Evolutionary conservation across 2,888 invertebrate species (phyloP), one percentile per base, ranked within the genome.

Genomic region (Caenorhabditis sp.): DNA sequence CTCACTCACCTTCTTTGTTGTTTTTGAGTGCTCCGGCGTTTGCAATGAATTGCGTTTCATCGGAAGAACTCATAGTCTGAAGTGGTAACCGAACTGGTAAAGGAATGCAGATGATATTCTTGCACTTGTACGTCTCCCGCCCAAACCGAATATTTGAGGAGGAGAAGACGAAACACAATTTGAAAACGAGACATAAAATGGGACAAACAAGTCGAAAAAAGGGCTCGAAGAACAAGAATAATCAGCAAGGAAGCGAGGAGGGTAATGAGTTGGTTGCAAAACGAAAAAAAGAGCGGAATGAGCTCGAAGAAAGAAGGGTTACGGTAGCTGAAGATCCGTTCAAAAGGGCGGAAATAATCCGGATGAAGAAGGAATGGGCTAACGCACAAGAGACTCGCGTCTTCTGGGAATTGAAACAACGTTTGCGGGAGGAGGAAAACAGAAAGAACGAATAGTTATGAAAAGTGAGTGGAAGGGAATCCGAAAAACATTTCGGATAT

Each of bases 1-100:
- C 37, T 13, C 5, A 27, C 46, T 45, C 26, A 68, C 68, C 68
- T 59, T 68, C 68, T 41, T 68, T 68, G 45, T 68, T 68, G 15
- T 26, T 50, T 20, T 68, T 68, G 20, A 68, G 45, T 6, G 68
- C 52, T 50, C 58, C 68, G 11, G 58, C 50, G 27, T 68, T 68
- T 17, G 58, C 59, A 26, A 68, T 68, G 27, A 68, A 68, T 37
- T 68, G 68, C 35, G 43, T 59, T 27, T 68, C 48, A 9, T 56
- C 56, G 5, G 56, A 39, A 13, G 39, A 22, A 15, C 50, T 66
- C 66, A 66, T 65, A 52, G 24, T 37, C 9, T 43, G 41, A 35
- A 46, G 22, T 24, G 26, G 26, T 22, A 58, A 45, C 4, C 2
- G 20, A 17, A 1, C 9, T 50, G 11, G 32, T 32, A 35, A 22